Base-by-base conservation (phyloP, 2,888 invertebrate species). In the Sabatieria punctata region DNA sequence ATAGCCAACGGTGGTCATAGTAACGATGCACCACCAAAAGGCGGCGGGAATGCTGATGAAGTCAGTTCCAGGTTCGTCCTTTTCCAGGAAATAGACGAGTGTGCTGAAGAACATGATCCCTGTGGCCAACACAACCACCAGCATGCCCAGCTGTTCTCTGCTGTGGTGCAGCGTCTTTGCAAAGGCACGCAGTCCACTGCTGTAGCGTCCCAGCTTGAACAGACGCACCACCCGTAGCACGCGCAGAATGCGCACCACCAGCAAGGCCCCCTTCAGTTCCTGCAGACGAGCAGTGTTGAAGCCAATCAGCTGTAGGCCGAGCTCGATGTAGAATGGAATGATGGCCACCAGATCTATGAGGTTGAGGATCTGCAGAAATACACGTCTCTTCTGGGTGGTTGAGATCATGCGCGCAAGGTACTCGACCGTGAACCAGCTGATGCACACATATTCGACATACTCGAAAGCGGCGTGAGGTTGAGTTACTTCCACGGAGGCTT, bases 331-430 rank as follows among this genome's bases (percentile, higher is more conserved):
- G 52, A 60, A 67, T 0, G 67, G 67, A 19, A 62, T 49, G 35
- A 67, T 65, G 13, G 67, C 60, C 4, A 61, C 47, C 21, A 66
- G 41, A 52, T 67, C 67, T 43, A 67, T 64, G 54, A 65, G 61
- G 55, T 67, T 67, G 49, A 61, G 56, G 22, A 60, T 46, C 37
- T 54, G 55, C 40, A 59, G 63, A 3, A 57, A 24, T 49, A 66
- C 66, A 2, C 43, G 38, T 11, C 56, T n/a, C 40, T 61, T 60
- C 21, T 58, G 57, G 1, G 65, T 65, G 46, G 60, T 58, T 15
- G 58, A 56, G 6, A 56, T 40, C 30, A 61, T 52, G n/a, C 67
- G 51, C 4, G 61, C 49, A 0, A 60, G 48, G 13, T 65, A 55
- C 53, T 67, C 67, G 15, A 64, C 43, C 4, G 64, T 58, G 51